Base-by-base conservation (phyloP, 2,113 vertebrate genomes). In the Dinomys branickii region DNA sequence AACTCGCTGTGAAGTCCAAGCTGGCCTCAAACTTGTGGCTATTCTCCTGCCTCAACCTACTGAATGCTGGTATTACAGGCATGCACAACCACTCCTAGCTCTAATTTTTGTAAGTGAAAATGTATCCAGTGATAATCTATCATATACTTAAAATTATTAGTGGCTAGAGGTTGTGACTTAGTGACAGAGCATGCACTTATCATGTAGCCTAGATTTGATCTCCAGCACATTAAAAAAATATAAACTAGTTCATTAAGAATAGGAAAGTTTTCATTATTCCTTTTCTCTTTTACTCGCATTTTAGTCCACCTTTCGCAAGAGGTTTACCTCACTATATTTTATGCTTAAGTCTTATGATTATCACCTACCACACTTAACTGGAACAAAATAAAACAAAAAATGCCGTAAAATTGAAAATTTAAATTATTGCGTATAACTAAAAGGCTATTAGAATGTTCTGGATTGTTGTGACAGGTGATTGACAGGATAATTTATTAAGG, bases 81-180 rank as follows among this genome's bases (percentile, higher is more conserved):
- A n/a, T n/a, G n/a, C n/a, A n/a, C n/a, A n/a, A 33, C 11, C 61
- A 63, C 61, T 63, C 10, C 8, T 63, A 12, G 19, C n/a, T 71
- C 17, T 35, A 69, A 71, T 71, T 71, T 71, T 71, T 71, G 61
- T 95, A 85, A 92, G 56, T 95, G 58, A 85, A 93, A 89, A 67
- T 59, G 2, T 44, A 54, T 73, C 5, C 28, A 65, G 52, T 85
- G 13, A 77, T 84, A 73, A 28, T 38, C 5, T 71, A 0, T 6
- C 35, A 26, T 33, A 7, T 86, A 9, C 83, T 92, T 47, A 58
- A 78, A 90, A 90, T 61, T 87, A 58, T 58, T 73, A 56, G 44
- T 30, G 30, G n/a, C 38, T 30, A 14, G 13, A 33, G 30, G 38
- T 19, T 61, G 19, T 38, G 75, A 28, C 56, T 77, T 44, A 61